Conservation (phyloP, 2,797 vertebrate genomes). For the Cottoperca gobio region DNA sequence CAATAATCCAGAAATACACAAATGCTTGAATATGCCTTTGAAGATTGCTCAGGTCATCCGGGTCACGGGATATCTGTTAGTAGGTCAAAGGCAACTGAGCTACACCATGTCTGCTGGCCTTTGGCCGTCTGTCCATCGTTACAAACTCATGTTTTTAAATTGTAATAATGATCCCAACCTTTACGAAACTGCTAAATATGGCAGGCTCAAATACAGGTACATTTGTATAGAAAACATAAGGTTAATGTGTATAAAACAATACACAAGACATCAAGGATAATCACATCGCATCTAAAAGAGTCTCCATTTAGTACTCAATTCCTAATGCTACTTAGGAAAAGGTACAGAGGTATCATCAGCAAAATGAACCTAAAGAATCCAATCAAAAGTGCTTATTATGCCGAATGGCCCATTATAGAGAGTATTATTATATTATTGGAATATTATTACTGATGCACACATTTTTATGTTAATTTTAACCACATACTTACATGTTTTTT, state of each 20-base stretch:
- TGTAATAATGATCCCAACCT: background rate
- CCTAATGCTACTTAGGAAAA: background rate
- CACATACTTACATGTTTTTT: background rate
- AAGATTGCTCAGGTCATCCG: conserved; percentile 45
- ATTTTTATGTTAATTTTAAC: background rate
- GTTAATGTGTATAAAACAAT: background rate
- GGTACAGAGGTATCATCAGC: no score
- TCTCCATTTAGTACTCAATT: background rate
- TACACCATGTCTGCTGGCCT: conserved; percentile 19
- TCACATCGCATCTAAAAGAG: background rate
- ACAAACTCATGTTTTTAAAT: conserved; percentile 4
- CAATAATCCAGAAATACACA: conserved; percentile 27
- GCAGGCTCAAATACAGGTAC: background rate
- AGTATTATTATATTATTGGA: background rate
- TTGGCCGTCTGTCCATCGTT: conserved; percentile 33
- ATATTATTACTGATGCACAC: background rate
- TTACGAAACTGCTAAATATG: background rate
- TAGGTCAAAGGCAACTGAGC: conserved; percentile 33
- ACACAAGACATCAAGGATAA: background rate
- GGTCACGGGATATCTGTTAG: conserved; percentile 44
- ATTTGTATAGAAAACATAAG: no score
- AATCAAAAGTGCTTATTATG: background rate
- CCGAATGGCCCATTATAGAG: background rate
- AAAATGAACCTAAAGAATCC: background rate
- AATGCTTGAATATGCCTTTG: conserved; percentile 34